Evolutionary conservation across 2,797 vertebrate species (phyloP).

Genomic region (Typhlichthys eigenmanni): DNA sequence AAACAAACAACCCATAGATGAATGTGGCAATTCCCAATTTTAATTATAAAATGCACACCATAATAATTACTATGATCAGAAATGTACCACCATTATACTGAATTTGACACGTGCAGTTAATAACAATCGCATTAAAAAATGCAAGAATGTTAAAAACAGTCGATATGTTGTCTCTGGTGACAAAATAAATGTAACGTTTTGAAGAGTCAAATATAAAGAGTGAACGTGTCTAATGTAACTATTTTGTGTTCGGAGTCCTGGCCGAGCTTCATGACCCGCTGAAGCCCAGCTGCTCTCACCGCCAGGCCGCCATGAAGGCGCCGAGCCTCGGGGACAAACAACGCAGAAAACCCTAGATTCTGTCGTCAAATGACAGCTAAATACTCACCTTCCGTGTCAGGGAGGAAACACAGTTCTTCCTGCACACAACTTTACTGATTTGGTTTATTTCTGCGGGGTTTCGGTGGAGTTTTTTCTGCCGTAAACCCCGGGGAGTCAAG

Average conservation of each 20-base stretch:
- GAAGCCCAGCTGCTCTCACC: slow-evolving; percentile 61
- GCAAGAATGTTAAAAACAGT: neutral
- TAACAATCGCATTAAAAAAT: slow-evolving; percentile 29
- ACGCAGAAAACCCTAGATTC: slow-evolving; percentile 60
- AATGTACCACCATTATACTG: neutral
- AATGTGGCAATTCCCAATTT: neutral
- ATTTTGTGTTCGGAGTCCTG: slow-evolving; percentile 45
- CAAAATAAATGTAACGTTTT: neutral
- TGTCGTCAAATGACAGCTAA: slow-evolving; percentile 34
- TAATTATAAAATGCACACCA: neutral
- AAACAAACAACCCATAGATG: neutral
- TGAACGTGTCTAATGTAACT: neutral
- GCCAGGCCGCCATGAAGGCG: slow-evolving; percentile 82
- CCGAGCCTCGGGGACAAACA: slow-evolving; percentile 71
- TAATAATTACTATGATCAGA: neutral
- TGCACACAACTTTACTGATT: slow-evolving; percentile 32
- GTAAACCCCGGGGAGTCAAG: slow-evolving; percentile 82
- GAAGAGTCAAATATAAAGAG: fast-evolving
- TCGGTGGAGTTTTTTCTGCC: slow-evolving; percentile 65
- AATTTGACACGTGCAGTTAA: slow-evolving; percentile 26
- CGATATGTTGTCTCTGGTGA: neutral
- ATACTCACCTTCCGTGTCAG: slow-evolving; percentile 66
- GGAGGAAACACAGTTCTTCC: slow-evolving; percentile 16
- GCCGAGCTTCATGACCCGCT: slow-evolving; percentile 58
- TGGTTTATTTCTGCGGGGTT: slow-evolving; percentile 43